phyloP scores from a whole-genome alignment of 2,888 invertebrate species.

The Clepsis dumicolana region DNA sequence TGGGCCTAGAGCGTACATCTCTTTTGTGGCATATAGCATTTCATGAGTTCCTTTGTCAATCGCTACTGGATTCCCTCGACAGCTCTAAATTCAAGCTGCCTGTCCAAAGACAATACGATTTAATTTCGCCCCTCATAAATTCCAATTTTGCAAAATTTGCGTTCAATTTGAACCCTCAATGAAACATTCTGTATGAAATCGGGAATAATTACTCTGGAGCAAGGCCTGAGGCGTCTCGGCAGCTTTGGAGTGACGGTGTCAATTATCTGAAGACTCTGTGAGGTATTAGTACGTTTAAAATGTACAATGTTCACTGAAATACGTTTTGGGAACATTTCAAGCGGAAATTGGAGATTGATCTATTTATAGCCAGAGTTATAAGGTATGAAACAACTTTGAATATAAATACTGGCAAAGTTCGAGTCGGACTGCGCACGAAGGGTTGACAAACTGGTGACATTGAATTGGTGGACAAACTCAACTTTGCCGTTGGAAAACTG shows the following conservation, averaged over 20 bases:
- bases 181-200: slow-evolving; percentile 22
- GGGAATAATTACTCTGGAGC: slow-evolving; percentile 36
- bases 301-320: slow-evolving; percentile 11
- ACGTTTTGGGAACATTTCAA: not conserved
- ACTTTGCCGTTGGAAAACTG: too few relatives aligned
- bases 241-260: slow-evolving; percentile 18
- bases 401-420: not conserved
- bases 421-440: too few relatives aligned
- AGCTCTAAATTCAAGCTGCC: too few relatives aligned
- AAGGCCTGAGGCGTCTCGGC: slow-evolving; percentile 1
- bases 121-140: slow-evolving; percentile 12
- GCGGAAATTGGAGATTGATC: not conserved
- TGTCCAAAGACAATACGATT: not conserved
- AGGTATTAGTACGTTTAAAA: slow-evolving; percentile 17
- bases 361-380: not conserved
- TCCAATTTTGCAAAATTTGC: slow-evolving; percentile 34
- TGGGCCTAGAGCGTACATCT: slow-evolving; percentile 95
- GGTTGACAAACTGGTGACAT: too few relatives aligned
- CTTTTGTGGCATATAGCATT: slow-evolving; percentile 87
- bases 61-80: slow-evolving; percentile 91
- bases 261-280: slow-evolving; percentile 20
- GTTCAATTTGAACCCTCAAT: slow-evolving; percentile 33
- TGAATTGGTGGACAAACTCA: too few relatives aligned
- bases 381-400: not conserved
- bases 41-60: slow-evolving; percentile 92